A percentile compares a stretch with the other conserved stretches of the same genome.
These are phyloP conservation scores for Brachionus angularis DNA, from an alignment of 1,140 invertebrate species.

Conservation along the genomic window DNA sequence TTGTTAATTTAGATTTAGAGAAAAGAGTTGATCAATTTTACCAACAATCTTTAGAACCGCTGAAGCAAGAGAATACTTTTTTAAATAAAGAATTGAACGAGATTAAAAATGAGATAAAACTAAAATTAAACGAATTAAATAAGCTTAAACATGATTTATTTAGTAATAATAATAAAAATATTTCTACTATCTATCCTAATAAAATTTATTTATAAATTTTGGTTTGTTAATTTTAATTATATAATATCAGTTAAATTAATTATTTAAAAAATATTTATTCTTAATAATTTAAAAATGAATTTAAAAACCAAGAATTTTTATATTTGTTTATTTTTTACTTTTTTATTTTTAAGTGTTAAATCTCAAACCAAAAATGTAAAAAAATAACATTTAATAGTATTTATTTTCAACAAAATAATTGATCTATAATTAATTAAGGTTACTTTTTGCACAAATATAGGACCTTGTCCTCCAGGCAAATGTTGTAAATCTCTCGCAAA, in stretches of 20 bases:
- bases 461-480: not conserved
- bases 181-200: too few relatives aligned
- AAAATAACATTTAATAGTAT: too few relatives aligned
- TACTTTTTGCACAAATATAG: slow-evolving; percentile 3
- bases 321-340: too few relatives aligned
- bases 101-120: slow-evolving; percentile 35
- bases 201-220: too few relatives aligned
- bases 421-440: not conserved
- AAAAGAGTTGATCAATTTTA: not conserved
- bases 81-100: not conserved
- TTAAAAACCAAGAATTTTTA: too few relatives aligned
- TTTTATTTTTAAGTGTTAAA: too few relatives aligned
- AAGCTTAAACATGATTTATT: slow-evolving; percentile 10
- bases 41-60: not conserved
- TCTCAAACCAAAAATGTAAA: too few relatives aligned
- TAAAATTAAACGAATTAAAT: slow-evolving; percentile 8
- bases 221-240: too few relatives aligned
- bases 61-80: not conserved
- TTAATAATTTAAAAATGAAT: too few relatives aligned
- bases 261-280: too few relatives aligned
- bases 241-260: too few relatives aligned
- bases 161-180: slow-evolving; percentile 17
- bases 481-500: slow-evolving; percentile 10
- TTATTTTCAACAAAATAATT: too few relatives aligned
- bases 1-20: not conserved